Evolutionary conservation across 1,140 invertebrate genomes (phyloP).

Genomic region (Medauroidea extradentata): DNA sequence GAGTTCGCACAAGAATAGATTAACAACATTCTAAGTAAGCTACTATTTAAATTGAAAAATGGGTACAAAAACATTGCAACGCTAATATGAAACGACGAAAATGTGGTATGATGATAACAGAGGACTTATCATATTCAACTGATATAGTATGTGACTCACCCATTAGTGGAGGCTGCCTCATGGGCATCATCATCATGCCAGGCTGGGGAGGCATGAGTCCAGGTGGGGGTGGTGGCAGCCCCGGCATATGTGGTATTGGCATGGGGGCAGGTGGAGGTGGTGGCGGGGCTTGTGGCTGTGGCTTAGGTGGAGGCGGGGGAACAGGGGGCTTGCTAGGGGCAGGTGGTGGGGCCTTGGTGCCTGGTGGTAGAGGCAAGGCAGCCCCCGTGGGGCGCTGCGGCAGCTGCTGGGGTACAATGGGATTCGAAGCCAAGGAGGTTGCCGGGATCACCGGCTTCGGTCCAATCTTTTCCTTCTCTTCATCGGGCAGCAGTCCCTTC

Average conservation of each 20-base stretch:
- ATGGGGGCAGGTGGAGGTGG: slow-evolving; percentile 41
- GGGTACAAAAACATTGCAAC: too few species aligned
- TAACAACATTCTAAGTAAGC: too few species aligned
- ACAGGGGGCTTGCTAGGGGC: slow-evolving; percentile 40
- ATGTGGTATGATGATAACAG: too few species aligned
- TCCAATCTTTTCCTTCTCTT: slow-evolving; percentile 90
- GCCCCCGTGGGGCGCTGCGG: slow-evolving; percentile 13
- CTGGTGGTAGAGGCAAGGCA: slow-evolving; percentile 8
- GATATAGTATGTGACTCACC: too few species aligned
- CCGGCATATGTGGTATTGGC: slow-evolving; percentile 39
- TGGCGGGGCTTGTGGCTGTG: slow-evolving; percentile 37
- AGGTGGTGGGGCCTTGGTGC: slow-evolving; percentile 12
- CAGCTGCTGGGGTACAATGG: too few species aligned
- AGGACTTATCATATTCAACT: too few species aligned
- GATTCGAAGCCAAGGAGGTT: too few species aligned
- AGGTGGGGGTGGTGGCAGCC: slow-evolving; percentile 24
- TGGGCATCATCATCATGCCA: slow-evolving; percentile 50
- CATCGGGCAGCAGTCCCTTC: slow-evolving; percentile 88
- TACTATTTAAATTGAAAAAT: too few species aligned
- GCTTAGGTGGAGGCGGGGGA: slow-evolving; percentile 44
- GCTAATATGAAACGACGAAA: too few species aligned
- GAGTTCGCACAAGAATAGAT: too few species aligned
- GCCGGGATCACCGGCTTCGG: slow-evolving; percentile 61
- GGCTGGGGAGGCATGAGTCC: slow-evolving; percentile 27
- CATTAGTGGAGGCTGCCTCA: slow-evolving; percentile 58